Conservation (phyloP, 2,113 vertebrate species). For the Nettapus auritus region DNA sequence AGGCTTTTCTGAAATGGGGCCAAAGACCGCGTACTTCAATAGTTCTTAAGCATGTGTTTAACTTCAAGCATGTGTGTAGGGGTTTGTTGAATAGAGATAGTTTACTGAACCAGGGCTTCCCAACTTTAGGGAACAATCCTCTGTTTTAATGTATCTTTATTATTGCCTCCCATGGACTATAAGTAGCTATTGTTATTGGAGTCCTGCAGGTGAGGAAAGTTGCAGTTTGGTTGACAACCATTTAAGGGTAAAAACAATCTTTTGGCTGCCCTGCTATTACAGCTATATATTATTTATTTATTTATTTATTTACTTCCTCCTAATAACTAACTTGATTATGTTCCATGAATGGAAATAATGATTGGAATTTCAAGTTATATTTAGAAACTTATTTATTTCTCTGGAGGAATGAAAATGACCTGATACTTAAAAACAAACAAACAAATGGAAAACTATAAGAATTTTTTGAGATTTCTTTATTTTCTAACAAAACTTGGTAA, state of each 20-base stretch:
- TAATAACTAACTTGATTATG: neutral
- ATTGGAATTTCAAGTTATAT: neutral
- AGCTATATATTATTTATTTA: neutral
- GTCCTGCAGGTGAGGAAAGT: neutral
- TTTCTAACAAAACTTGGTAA: neutral
- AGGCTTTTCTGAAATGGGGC: constrained; percentile 57
- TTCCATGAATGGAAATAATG: neutral
- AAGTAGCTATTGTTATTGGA: neutral
- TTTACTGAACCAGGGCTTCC: constrained; percentile 62
- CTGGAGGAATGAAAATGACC: neutral
- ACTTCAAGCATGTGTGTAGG: constrained; percentile 61
- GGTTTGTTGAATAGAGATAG: constrained; percentile 12
- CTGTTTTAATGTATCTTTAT: neutral
- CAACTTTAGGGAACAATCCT: neutral
- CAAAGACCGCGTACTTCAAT: constrained; percentile 52
- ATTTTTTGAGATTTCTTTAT: neutral
- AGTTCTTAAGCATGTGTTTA: constrained; percentile 55
- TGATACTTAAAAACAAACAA: neutral
- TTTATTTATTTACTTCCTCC: neutral
- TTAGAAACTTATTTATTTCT: neutral
- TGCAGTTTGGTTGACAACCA: neutral
- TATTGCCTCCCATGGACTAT: neutral
- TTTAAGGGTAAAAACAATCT: neutral
- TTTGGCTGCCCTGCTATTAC: neutral
- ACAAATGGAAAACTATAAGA: neutral